These are phyloP conservation scores for Hippocampus comes DNA, from an alignment of 2,113 vertebrate species.

Conservation along the genomic window DNA sequence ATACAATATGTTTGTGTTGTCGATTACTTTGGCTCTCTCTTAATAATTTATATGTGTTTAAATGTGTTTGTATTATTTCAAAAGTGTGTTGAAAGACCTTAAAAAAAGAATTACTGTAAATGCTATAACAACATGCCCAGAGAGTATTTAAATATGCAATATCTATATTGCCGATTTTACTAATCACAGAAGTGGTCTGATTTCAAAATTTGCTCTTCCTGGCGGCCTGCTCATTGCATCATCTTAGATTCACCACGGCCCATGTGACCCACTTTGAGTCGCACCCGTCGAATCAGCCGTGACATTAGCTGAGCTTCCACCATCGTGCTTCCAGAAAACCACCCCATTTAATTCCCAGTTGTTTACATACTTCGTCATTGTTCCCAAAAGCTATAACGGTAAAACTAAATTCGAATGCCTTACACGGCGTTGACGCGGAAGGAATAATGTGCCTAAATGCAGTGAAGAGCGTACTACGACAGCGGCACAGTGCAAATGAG, in stretches of 20 bases:
- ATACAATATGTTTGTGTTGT: too few species aligned
- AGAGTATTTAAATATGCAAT: too few species aligned
- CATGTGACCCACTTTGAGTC: slow-evolving; percentile 22
- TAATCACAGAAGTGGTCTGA: too few species aligned
- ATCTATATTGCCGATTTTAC: too few species aligned
- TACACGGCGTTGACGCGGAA: neutral
- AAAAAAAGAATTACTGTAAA: too few species aligned
- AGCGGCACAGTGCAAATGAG: slow-evolving; percentile 28
- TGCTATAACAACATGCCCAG: too few species aligned
- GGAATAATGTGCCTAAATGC: slow-evolving; percentile 19
- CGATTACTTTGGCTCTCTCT: too few species aligned
- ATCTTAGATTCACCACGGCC: neutral
- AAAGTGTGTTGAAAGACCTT: too few species aligned
- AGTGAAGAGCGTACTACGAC: slow-evolving; percentile 15
- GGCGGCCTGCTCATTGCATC: neutral
- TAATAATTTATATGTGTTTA: too few species aligned
- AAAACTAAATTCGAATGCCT: slow-evolving; percentile 8
- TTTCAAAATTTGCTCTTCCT: neutral
- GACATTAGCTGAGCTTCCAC: slow-evolving; percentile 19
- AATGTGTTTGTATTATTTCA: too few species aligned
- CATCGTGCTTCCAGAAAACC: slow-evolving; percentile 16
- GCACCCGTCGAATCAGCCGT: slow-evolving; percentile 13
- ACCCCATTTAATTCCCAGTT: neutral
- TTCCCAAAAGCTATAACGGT: neutral
- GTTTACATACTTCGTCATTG: neutral